Conservation (phyloP, 2,113 vertebrate species). For the Corydoras sp. region DNA sequence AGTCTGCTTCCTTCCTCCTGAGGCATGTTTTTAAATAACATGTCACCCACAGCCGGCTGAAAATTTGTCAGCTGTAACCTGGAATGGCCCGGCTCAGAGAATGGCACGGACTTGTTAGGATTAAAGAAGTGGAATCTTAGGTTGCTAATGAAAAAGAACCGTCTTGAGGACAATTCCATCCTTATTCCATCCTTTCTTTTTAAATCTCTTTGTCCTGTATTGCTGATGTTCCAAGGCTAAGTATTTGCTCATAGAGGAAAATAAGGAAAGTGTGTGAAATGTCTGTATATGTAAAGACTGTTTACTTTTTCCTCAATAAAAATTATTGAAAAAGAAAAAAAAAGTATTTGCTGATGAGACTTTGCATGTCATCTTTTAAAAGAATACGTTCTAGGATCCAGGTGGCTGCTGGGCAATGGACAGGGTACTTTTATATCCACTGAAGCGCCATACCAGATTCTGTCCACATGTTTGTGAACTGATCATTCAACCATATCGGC, state of each 20-base stretch:
- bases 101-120: conserved; percentile 12
- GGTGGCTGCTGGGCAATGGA: background rate
- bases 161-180: conserved; percentile 1
- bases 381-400: background rate
- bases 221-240: background rate
- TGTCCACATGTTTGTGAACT: no score
- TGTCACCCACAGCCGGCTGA: conserved; percentile 7
- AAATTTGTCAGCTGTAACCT: conserved; percentile 13
- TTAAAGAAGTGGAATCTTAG: background rate
- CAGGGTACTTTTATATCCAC: no score
- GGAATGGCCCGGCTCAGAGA: background rate
- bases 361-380: background rate
- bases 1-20: conserved; percentile 29
- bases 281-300: no score
- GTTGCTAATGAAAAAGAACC: background rate
- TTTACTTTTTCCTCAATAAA: no score
- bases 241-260: background rate
- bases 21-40: conserved; percentile 32
- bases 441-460: no score
- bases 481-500: no score
- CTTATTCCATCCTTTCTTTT: background rate
- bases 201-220: background rate
- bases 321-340: background rate
- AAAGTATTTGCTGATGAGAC: background rate
- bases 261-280: no score